These are phyloP conservation scores for Ectropis crepuscularia DNA, from an alignment of 2,888 invertebrate genomes.

Conservation along the genomic window DNA sequence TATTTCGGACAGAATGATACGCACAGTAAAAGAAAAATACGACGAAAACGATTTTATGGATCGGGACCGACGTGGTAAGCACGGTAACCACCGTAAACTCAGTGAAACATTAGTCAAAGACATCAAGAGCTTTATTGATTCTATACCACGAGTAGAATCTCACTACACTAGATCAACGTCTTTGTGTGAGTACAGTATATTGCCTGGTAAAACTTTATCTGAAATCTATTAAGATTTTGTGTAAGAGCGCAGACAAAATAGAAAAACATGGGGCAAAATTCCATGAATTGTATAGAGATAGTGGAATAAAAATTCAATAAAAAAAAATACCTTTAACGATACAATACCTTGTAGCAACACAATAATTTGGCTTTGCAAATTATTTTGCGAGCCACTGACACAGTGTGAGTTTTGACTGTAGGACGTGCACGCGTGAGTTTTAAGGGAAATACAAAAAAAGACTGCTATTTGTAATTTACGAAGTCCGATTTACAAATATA, in stretches of 20 bases:
- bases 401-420: no score
- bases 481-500: no score
- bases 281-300: not conserved
- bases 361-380: no score
- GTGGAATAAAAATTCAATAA: not conserved
- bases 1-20: conserved; percentile 20
- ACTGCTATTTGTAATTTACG: no score
- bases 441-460: no score
- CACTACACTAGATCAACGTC: conserved; percentile 24
- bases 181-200: conserved; percentile 32
- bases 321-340: not conserved
- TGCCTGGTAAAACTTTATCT: conserved; percentile 30
- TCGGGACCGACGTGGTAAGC: conserved; percentile 9
- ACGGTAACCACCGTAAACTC: conserved; percentile 1
- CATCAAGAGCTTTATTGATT: conserved; percentile 17
- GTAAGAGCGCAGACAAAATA: conserved; percentile 22
- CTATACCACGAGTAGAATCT: conserved; percentile 27
- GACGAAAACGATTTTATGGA: conserved; percentile 7
- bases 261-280: conserved; percentile 19
- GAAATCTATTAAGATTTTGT: conserved; percentile 37
- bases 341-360: no score
- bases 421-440: no score
- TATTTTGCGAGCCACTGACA: no score
- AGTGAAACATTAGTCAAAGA: conserved; percentile 3
- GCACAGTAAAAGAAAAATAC: conserved; percentile 28